Evolutionary conservation across 2,797 vertebrate genomes (phyloP).

Genomic region (Anas georgica): DNA sequence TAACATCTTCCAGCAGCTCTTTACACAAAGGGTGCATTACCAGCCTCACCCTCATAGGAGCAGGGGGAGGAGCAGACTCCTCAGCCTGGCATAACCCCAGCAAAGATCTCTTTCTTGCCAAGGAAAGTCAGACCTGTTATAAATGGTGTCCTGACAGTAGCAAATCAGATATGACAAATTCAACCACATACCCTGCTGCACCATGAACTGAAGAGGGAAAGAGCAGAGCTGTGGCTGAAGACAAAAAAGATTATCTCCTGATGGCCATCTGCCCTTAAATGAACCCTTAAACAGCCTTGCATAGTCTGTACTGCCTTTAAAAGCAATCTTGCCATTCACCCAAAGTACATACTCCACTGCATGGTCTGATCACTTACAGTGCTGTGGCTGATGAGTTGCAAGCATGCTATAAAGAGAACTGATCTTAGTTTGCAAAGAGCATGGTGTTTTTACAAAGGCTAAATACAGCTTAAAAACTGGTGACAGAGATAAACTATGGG

Average conservation of each 20-base stretch:
- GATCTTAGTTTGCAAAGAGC: background rate
- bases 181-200: background rate
- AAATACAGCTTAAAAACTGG: constrained; percentile 1
- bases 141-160: background rate
- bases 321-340: background rate
- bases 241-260: background rate
- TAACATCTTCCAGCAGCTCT: constrained; percentile 10
- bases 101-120: background rate
- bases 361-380: background rate
- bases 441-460: background rate
- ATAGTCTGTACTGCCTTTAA: background rate
- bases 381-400: background rate
- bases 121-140: background rate
- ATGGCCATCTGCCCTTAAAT: background rate
- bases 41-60: background rate
- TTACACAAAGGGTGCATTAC: constrained; percentile 45
- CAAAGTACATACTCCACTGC: background rate
- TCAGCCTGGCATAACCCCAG: background rate
- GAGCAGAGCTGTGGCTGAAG: background rate
- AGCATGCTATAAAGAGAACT: background rate
- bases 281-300: background rate
- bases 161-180: background rate
- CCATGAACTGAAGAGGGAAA: background rate
- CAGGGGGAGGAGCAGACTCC: constrained; percentile 2
- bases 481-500: constrained; percentile 23